Base-by-base conservation (phyloP, 2,797 vertebrate genomes). In the Anniella stebbinsi region DNA sequence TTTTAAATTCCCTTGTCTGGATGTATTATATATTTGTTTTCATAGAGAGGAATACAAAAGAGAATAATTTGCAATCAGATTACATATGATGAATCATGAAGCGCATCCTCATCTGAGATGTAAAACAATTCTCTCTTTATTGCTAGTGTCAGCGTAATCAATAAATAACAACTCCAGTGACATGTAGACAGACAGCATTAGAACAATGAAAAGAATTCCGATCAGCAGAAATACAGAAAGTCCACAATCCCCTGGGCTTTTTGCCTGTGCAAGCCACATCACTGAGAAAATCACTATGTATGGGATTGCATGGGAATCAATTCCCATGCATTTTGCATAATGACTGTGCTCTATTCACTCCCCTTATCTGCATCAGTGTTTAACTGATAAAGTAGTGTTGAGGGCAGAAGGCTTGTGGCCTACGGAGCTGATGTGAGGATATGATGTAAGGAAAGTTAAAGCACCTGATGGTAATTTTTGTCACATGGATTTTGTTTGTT, bases 71-170 rank as follows among this genome's bases (percentile, higher is more conserved):
- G 28, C 11, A 93, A 11, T 48, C 6, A 60, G 30, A 85, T 80
- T 0, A 60, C 66, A 12, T 9, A 18, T 90, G 25, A 93, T 36
- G 25, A 83, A 87, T 92, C 38, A 86, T 87, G 30, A 67, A 75
- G 83, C 23, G 66, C 21, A 78, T 91, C 93, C 87, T 80, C 23
- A 91, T 92, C 11, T 87, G 45, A 92, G 86, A 90, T 25, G 30
- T 86, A 82, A 87, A 81, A 30, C 5, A 88, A 83, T 86, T 91
- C 1, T 1, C 38, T 82, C 78, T 91, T 84, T 90, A 78, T 93
- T 90, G 78, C 25, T 18, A 17, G 33, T 93, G 51, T 86, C 86
- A 90, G 66, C 67, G 57, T 92, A 94, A 95, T 91, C 80, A 91
- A 91, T 93, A 90, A 78, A 84, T 76, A 88, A 1, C 45, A 92